Evolutionary conservation across 1,140 invertebrate species (phyloP).

Genomic region (Zaprionus capensis): DNA sequence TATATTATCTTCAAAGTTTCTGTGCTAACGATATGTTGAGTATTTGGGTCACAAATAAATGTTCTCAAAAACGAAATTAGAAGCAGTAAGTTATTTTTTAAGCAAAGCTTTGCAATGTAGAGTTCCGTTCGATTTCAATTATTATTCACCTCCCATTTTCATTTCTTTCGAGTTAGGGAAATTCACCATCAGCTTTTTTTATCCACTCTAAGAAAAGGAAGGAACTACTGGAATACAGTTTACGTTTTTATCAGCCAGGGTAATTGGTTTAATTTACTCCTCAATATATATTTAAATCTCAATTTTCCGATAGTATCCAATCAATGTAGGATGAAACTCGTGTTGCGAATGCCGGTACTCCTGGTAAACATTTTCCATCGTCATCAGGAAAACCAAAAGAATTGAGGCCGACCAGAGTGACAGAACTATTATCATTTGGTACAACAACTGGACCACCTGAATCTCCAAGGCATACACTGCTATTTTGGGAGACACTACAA

Average conservation of each 20-base stretch:
- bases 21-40: too few species aligned
- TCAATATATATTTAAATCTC: too few species aligned
- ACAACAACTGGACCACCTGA: background rate
- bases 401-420: background rate
- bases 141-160: too few species aligned
- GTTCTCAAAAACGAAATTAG: too few species aligned
- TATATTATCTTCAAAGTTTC: too few species aligned
- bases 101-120: too few species aligned
- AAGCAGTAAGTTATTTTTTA: too few species aligned
- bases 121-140: too few species aligned
- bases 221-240: too few species aligned
- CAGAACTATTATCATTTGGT: background rate
- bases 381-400: background rate
- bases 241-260: too few species aligned
- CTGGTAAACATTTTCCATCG: background rate
- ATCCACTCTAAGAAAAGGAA: background rate
- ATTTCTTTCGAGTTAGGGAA: background rate
- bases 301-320: background rate
- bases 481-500: background rate
- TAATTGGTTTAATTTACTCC: too few species aligned
- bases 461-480: background rate
- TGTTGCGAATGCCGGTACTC: background rate
- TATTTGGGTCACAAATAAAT: too few species aligned
- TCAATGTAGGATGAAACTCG: slow-evolving; percentile 3
- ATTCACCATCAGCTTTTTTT: background rate